These are phyloP conservation scores for Drosophila arawakana DNA, from an alignment of 1,140 invertebrate genomes.

Conservation along the genomic window DNA sequence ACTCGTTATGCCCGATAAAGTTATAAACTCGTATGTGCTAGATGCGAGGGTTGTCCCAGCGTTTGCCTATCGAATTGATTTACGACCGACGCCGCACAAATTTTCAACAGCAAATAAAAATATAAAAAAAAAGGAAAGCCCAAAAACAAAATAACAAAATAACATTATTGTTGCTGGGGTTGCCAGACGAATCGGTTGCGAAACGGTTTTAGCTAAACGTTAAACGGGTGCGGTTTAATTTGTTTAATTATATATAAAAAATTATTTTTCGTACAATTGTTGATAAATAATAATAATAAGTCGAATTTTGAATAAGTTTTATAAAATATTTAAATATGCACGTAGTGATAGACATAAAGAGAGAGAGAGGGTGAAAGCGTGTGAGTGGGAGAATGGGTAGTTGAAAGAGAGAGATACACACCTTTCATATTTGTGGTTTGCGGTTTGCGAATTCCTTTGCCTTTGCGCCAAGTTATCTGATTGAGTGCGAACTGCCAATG, in stretches of 20 bases:
- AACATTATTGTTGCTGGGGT: conserved; percentile 5
- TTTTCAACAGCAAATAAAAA: conserved; percentile 10
- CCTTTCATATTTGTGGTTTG: conserved; percentile 58
- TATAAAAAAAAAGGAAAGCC: too few relatives aligned
- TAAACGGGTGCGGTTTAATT: neutral
- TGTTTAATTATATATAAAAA: neutral
- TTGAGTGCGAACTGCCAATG: conserved; percentile 79
- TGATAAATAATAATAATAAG: too few relatives aligned
- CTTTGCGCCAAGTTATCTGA: conserved; percentile 72
- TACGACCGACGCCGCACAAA: conserved; percentile 66
- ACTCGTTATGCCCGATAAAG: conserved; percentile 81
- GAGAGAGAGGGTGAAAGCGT: neutral
- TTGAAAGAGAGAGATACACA: neutral
- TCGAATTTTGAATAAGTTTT: too few relatives aligned
- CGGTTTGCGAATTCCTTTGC: conserved; percentile 62
- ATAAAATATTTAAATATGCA: too few relatives aligned
- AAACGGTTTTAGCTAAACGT: neutral
- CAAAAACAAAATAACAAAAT: conserved; percentile 19
- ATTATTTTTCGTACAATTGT: too few relatives aligned
- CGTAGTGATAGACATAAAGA: neutral
- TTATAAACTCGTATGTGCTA: conserved; percentile 74
- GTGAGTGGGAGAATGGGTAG: too few relatives aligned
- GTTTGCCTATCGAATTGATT: conserved; percentile 66
- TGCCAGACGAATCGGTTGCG: neutral
- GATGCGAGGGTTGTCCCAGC: conserved; percentile 43